Percentiles rank a stretch among this genome's conserved stretches.
Evolutionary conservation across 2,797 vertebrate genomes (phyloP).

Genomic region (Clarias platycephalus): DNA sequence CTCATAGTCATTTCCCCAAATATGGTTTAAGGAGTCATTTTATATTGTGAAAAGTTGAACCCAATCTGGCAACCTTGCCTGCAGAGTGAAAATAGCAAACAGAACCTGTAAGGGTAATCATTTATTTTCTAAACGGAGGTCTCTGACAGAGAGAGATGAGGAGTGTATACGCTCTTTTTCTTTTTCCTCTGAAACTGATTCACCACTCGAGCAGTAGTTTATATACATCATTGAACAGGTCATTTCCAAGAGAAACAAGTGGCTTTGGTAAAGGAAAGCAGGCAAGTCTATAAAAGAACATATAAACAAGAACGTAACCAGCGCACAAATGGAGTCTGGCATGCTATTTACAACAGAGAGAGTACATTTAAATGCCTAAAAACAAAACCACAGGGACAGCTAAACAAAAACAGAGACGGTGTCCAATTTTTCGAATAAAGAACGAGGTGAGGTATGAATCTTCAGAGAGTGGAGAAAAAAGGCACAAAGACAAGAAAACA

Average conservation of each 20-base stretch:
- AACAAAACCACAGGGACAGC: slow-evolving; percentile 57
- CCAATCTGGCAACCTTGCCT: slow-evolving; percentile 26
- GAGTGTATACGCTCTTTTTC: background rate
- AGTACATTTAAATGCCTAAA: slow-evolving; percentile 20
- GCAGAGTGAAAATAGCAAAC: background rate
- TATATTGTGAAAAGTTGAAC: background rate
- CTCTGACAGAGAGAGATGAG: background rate
- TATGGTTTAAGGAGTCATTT: slow-evolving; percentile 3
- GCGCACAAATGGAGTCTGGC: slow-evolving; percentile 48
- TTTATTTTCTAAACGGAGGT: background rate
- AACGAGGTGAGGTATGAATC: slow-evolving; percentile 53
- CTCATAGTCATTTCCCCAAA: background rate
- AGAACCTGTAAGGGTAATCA: background rate
- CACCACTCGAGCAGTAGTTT: background rate
- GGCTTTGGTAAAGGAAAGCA: slow-evolving; percentile 45
- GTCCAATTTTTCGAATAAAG: slow-evolving; percentile 55
- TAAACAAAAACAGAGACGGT: slow-evolving; percentile 51
- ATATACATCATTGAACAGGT: slow-evolving; percentile 23
- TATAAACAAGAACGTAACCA: slow-evolving; percentile 43
- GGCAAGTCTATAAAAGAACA: slow-evolving; percentile 40
- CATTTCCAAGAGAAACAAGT: slow-evolving; percentile 53
- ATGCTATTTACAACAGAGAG: slow-evolving; percentile 40
- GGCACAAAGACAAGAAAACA: slow-evolving; percentile 53
- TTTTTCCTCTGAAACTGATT: background rate
- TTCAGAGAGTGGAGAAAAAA: slow-evolving; percentile 52